A percentile compares a stretch with the other conserved stretches of the same genome.
Evolutionary conservation across 2,113 vertebrate genomes (phyloP).

Genomic region (Myodes glareolus): DNA sequence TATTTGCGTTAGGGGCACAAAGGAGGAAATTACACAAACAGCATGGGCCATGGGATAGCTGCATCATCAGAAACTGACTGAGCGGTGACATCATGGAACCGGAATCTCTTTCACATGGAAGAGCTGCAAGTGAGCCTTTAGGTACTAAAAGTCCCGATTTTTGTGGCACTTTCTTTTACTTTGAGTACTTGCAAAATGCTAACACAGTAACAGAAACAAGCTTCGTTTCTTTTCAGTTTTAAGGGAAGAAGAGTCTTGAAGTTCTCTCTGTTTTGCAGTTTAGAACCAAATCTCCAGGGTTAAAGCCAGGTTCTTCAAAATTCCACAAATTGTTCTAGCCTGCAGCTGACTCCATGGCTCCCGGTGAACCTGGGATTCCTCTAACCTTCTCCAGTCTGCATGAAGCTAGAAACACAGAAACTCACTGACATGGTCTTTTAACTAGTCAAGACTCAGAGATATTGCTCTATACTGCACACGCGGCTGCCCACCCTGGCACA

Average conservation of each 20-base stretch:
- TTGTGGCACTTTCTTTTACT: background rate
- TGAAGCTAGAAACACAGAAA: background rate
- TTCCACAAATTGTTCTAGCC: background rate
- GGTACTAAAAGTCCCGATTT: background rate
- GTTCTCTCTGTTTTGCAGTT: constrained; percentile 6
- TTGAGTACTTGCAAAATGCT: background rate
- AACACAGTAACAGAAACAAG: background rate
- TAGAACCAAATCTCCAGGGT: constrained; percentile 1
- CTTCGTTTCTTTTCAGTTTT: background rate
- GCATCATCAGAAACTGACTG: background rate
- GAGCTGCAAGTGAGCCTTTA: background rate
- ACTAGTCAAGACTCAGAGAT: background rate
- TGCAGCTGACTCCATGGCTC: background rate
- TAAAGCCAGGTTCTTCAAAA: background rate
- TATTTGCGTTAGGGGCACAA: background rate
- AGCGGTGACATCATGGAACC: background rate
- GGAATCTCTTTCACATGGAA: background rate
- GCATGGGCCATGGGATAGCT: background rate
- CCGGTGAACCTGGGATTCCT: fast-evolving
- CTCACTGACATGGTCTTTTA: fast-evolving
- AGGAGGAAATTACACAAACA: background rate
- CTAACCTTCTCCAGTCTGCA: background rate
- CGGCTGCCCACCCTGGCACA: background rate
- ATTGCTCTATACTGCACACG: background rate
- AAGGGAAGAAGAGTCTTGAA: background rate